These are phyloP conservation scores for Galago senegalensis DNA, from an alignment of 2,797 vertebrate genomes.

Conservation along the genomic window DNA sequence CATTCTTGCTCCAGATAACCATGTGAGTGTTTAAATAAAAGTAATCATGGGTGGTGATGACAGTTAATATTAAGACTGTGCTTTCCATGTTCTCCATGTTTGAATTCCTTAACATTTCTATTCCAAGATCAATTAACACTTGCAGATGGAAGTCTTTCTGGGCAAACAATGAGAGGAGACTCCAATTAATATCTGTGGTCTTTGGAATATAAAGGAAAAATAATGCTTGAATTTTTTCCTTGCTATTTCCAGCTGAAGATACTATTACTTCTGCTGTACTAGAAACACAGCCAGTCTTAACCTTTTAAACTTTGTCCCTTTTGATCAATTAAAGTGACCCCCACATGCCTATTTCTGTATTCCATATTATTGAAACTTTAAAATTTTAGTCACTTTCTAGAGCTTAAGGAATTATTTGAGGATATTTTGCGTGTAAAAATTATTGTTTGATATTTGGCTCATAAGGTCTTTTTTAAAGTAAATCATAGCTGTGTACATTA, in stretches of 20 bases:
- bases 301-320: background rate
- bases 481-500: too few relatives aligned
- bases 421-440: background rate
- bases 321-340: background rate
- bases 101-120: slow-evolving; percentile 60
- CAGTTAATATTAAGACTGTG: slow-evolving; percentile 30
- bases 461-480: background rate
- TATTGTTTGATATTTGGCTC: slow-evolving; percentile 59
- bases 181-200: background rate
- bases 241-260: slow-evolving; percentile 31
- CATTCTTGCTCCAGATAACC: background rate
- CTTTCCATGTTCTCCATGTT: background rate
- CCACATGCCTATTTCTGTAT: too few relatives aligned
- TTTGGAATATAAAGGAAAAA: slow-evolving; percentile 41
- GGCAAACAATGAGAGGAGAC: slow-evolving; percentile 20
- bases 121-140: slow-evolving; percentile 41
- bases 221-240: background rate
- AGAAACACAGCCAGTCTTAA: slow-evolving; percentile 54
- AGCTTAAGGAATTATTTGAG: slow-evolving; percentile 58
- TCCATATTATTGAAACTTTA: too few relatives aligned
- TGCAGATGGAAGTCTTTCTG: slow-evolving; percentile 54
- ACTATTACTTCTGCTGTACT: background rate
- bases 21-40: slow-evolving; percentile 20
- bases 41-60: background rate
- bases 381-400: background rate